Evolutionary conservation across 2,888 invertebrate species (phyloP).

Genomic region (Hirtodrosophila trivittata): DNA sequence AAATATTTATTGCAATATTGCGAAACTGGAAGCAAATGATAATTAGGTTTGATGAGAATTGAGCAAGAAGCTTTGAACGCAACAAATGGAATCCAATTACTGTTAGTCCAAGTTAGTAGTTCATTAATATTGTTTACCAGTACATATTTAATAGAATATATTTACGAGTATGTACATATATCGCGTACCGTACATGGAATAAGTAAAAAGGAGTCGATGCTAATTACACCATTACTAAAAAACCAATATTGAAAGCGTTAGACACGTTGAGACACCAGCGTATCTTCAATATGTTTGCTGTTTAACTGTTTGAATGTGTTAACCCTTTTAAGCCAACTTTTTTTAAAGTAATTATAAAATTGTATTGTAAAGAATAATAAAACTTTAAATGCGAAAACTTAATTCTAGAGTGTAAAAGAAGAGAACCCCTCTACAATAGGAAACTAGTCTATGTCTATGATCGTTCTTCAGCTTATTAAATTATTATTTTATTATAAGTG

Average conservation of each 20-base stretch:
- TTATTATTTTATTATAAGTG: too few relatives aligned
- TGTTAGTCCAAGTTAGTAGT: slow-evolving; percentile 11
- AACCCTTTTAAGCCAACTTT: slow-evolving; percentile 35
- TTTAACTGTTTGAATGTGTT: slow-evolving; percentile 43
- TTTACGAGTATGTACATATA: slow-evolving; percentile 6
- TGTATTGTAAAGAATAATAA: slow-evolving; percentile 36
- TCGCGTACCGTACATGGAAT: too few relatives aligned
- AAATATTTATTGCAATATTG: slow-evolving; percentile 49
- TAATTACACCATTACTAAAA: too few relatives aligned
- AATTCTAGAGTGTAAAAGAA: too few relatives aligned
- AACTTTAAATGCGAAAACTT: slow-evolving; percentile 8
- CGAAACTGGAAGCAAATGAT: background rate
- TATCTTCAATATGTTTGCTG: slow-evolving; percentile 34
- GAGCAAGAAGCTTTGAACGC: slow-evolving; percentile 13
- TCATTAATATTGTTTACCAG: slow-evolving; percentile 28
- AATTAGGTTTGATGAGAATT: slow-evolving; percentile 3
- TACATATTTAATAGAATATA: slow-evolving; percentile 13
- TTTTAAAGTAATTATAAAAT: slow-evolving; percentile 22
- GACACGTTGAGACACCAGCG: slow-evolving; percentile 27
- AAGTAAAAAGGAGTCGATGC: too few relatives aligned
- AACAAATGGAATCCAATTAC: slow-evolving; percentile 31
- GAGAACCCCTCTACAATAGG: too few relatives aligned
- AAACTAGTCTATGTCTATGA: too few relatives aligned
- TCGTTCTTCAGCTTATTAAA: too few relatives aligned
- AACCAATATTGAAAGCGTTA: slow-evolving; percentile 5